Percentiles rank a stretch among this genome's conserved stretches.
Evolutionary conservation across 1,140 invertebrate species (phyloP).

Genomic region (Cherax quadricarinatus): DNA sequence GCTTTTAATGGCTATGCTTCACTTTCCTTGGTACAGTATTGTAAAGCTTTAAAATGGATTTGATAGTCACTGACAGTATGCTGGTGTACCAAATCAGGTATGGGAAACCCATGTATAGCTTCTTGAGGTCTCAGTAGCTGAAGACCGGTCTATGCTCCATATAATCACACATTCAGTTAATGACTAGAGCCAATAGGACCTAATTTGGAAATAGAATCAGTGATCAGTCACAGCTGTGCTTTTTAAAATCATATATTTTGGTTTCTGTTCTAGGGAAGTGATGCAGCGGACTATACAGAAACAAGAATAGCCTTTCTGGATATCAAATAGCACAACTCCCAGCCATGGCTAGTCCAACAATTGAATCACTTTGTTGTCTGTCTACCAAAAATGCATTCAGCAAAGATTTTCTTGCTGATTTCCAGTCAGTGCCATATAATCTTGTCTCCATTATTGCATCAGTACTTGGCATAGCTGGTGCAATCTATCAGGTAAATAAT

Average conservation of each 20-base stretch:
- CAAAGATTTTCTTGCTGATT: constrained; percentile 55
- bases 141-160: too few relatives aligned
- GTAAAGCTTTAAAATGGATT: too few relatives aligned
- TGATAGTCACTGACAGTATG: too few relatives aligned
- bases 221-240: too few relatives aligned
- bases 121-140: too few relatives aligned
- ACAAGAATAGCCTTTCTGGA: neutral
- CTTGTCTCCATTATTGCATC: constrained; percentile 52
- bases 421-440: constrained; percentile 60
- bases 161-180: too few relatives aligned
- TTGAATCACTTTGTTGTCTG: constrained; percentile 58
- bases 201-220: too few relatives aligned
- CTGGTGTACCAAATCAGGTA: too few relatives aligned
- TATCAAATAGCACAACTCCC: neutral
- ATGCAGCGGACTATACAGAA: neutral
- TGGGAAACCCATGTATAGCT: too few relatives aligned
- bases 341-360: constrained; percentile 61
- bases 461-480: constrained; percentile 43
- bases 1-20: too few relatives aligned
- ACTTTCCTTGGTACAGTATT: too few relatives aligned
- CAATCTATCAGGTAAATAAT: constrained; percentile 43
- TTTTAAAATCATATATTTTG: neutral
- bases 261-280: neutral
- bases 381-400: constrained; percentile 49
- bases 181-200: too few relatives aligned